Base-by-base conservation (phyloP, 2,888 invertebrate species). In the Meandrusa payeni region DNA sequence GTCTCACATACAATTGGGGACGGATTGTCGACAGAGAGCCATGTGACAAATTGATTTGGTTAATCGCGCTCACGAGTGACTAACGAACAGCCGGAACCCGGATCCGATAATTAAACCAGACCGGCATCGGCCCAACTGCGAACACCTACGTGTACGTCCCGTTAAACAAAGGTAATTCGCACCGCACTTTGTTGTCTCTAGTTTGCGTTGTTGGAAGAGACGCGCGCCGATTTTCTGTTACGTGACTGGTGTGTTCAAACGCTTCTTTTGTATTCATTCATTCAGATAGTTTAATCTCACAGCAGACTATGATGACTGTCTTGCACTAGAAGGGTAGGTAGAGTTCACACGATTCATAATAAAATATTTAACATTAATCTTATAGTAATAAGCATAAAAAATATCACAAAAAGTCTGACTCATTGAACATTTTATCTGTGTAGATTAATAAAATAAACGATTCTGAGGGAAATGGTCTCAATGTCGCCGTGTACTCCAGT, bases 1-100 rank as follows among this genome's bases (percentile, higher is more conserved):
- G 42, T 39, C 37, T 38, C 44, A 22, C 36, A 34, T 37, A 42
- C 42, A 37, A 37, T 31, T 20, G 26, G 20, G 38, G 31, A 31
- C 22, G 31, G 46, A 38, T 41, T 41, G 44, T 47, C 46, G 46
- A 41, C 40, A 47, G 38, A 27, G 33, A 44, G 23, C 31, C 24
- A 29, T 36, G 39, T 52, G 53, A 55, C 51, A 51, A 55, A 55
- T 55, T 55, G 55, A 55, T 55, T 53, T 53, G 51, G 53, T 53
- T 55, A 55, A 55, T 55, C 53, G 53, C 49, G 50, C 41, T 47
- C 48, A 51, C 45, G 48, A 52, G 47, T 51, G 51, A 51, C 53
- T 52, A 55, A 52, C 54, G 55, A 51, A 51, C 50, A 49, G 49
- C 41, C 50, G 46, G 48, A 39, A 46, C 46, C 44, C 42, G 44